These are phyloP conservation scores for Potorous gilbertii DNA, from an alignment of 2,797 vertebrate genomes.

Conservation along the genomic window DNA sequence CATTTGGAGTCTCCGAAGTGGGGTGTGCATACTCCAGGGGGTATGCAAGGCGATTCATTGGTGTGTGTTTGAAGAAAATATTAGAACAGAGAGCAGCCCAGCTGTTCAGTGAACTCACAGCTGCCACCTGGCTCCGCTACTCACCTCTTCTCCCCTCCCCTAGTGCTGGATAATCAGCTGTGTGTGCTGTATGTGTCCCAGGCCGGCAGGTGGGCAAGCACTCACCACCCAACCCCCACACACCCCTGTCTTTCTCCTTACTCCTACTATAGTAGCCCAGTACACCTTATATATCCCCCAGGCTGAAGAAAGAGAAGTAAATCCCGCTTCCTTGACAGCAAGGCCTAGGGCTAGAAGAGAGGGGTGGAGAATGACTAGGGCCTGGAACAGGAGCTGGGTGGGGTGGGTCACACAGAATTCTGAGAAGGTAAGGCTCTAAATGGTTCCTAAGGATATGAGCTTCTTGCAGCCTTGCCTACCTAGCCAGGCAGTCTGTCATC, in stretches of 20 bases:
- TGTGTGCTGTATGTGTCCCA: neutral
- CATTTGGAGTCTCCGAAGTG: constrained; percentile 75
- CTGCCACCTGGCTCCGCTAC: neutral
- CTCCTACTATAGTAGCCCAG: neutral
- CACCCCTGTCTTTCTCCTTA: neutral
- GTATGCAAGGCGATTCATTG: neutral
- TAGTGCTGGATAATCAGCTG: neutral
- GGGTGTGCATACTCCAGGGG: constrained; percentile 55
- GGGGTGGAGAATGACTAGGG: neutral
- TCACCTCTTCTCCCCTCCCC: neutral
- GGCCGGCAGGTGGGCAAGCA: neutral
- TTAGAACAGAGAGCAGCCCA: neutral
- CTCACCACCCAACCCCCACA: neutral
- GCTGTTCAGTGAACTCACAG: neutral
- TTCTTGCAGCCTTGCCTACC: neutral
- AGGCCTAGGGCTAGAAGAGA: neutral
- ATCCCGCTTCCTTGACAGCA: neutral
- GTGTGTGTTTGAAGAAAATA: constrained; percentile 4
- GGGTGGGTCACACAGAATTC: neutral
- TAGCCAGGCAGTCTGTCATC: neutral
- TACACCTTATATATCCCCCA: neutral
- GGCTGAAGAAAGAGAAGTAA: neutral
- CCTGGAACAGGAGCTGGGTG: neutral
- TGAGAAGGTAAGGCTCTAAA: neutral
- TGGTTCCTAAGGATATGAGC: neutral